Evolutionary conservation across 2,113 vertebrate species (phyloP).

Genomic region (Micronisus gabar): DNA sequence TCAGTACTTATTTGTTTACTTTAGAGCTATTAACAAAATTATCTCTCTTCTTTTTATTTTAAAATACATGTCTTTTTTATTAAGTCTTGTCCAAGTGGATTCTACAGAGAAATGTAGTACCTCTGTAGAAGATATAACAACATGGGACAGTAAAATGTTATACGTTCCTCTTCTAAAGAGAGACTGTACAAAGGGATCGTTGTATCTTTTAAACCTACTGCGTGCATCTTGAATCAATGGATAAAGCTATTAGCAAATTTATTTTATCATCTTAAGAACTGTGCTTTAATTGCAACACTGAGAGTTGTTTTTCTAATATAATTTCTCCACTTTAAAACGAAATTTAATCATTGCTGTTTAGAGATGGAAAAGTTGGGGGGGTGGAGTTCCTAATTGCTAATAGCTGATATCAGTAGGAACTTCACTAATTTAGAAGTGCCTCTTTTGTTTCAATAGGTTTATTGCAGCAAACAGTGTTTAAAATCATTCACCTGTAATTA

Average conservation of each 20-base stretch:
- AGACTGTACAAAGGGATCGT: background rate
- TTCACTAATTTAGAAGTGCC: slow-evolving; percentile 66
- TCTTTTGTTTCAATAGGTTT: slow-evolving; percentile 67
- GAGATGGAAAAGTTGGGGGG: slow-evolving; percentile 39
- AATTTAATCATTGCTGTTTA: slow-evolving; percentile 62
- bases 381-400: slow-evolving; percentile 64
- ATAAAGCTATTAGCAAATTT: slow-evolving; percentile 57
- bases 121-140: background rate
- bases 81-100: background rate
- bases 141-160: background rate
- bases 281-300: slow-evolving; percentile 50
- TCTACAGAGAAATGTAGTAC: background rate
- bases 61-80: background rate
- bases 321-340: slow-evolving; percentile 62
- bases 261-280: slow-evolving; percentile 57
- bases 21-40: background rate
- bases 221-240: background rate
- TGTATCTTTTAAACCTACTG: background rate
- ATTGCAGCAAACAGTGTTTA: slow-evolving; percentile 49
- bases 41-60: background rate
- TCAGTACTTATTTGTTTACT: background rate
- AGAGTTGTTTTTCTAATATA: slow-evolving; percentile 62
- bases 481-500: slow-evolving; percentile 64
- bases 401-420: slow-evolving; percentile 57
- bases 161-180: background rate